A percentile compares a stretch with the other conserved stretches of the same genome.
phyloP scores from a whole-genome alignment of 2,888 invertebrate genomes.

The Meganola albula region DNA sequence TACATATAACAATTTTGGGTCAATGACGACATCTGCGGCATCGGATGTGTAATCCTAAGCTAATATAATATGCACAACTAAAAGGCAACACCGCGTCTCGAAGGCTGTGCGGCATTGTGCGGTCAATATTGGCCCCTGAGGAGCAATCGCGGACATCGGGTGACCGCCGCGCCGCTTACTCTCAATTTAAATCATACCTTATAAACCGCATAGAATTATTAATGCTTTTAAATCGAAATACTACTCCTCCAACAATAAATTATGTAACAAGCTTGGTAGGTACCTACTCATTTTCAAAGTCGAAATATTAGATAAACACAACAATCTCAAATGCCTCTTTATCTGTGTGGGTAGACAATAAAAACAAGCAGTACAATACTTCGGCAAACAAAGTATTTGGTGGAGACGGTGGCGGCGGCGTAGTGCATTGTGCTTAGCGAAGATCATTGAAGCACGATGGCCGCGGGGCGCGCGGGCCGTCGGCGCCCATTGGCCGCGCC shows the following conservation, averaged over 20 bases:
- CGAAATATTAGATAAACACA: neutral
- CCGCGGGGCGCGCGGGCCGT: slow-evolving; percentile 36
- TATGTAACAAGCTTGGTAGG: neutral
- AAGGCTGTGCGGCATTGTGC: slow-evolving; percentile 27
- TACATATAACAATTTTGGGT: slow-evolving; percentile 52
- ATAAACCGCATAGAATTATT: slow-evolving; percentile 21
- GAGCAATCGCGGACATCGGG: slow-evolving; percentile 53
- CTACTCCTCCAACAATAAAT: slow-evolving; percentile 6
- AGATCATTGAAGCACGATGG: slow-evolving; percentile 39
- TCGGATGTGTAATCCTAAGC: slow-evolving; percentile 49
- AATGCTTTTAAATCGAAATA: neutral
- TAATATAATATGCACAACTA: slow-evolving; percentile 75
- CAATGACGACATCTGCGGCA: slow-evolving; percentile 54
- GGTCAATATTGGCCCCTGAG: slow-evolving; percentile 50
- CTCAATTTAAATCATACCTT: slow-evolving; percentile 34
- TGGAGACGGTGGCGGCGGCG: slow-evolving; percentile 5
- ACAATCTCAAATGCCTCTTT: no score
- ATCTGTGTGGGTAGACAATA: no score
- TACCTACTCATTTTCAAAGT: no score
- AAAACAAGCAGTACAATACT: neutral
- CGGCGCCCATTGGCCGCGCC: slow-evolving; percentile 71
- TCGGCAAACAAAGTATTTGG: slow-evolving; percentile 23
- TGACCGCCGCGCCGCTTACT: slow-evolving; percentile 40
- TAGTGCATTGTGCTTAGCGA: slow-evolving; percentile 39
- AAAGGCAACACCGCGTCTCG: slow-evolving; percentile 58